These are phyloP conservation scores for Coelinius sp. DNA, from an alignment of 2,888 invertebrate species.

Conservation along the genomic window DNA sequence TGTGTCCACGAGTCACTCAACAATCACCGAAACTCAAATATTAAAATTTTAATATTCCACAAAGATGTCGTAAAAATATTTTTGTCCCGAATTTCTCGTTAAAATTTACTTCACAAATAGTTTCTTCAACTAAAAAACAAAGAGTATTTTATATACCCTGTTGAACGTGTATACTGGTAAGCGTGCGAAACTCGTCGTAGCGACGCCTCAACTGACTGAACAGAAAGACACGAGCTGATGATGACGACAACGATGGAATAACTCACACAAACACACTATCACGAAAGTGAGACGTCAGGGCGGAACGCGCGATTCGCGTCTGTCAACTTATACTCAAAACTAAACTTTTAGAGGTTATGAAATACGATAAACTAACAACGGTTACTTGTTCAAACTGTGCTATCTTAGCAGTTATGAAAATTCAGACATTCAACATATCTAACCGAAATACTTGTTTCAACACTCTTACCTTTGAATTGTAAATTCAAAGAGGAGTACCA, in stretches of 20 bases:
- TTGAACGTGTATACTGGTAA: not conserved
- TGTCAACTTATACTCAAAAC: constrained; percentile 44
- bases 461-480: too few species aligned
- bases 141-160: not conserved
- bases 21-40: constrained; percentile 7
- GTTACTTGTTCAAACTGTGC: not conserved
- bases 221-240: constrained; percentile 30
- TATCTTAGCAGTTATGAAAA: not conserved
- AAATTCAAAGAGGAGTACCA: not conserved
- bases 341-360: constrained; percentile 3
- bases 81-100: not conserved
- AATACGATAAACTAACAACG: too few species aligned
- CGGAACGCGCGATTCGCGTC: constrained; percentile 38
- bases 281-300: constrained; percentile 28
- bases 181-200: constrained; percentile 38
- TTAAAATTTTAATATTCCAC: constrained; percentile 4
- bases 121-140: not conserved
- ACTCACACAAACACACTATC: constrained; percentile 13
- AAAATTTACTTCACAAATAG: not conserved
- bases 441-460: too few species aligned
- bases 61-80: not conserved
- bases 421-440: not conserved
- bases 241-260: constrained; percentile 27
- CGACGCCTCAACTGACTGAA: constrained; percentile 42
- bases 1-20: constrained; percentile 2